Percentiles rank a stretch among this genome's conserved stretches.
Evolutionary conservation across 2,888 invertebrate genomes (phyloP).

Genomic region (Tridacna gigas): DNA sequence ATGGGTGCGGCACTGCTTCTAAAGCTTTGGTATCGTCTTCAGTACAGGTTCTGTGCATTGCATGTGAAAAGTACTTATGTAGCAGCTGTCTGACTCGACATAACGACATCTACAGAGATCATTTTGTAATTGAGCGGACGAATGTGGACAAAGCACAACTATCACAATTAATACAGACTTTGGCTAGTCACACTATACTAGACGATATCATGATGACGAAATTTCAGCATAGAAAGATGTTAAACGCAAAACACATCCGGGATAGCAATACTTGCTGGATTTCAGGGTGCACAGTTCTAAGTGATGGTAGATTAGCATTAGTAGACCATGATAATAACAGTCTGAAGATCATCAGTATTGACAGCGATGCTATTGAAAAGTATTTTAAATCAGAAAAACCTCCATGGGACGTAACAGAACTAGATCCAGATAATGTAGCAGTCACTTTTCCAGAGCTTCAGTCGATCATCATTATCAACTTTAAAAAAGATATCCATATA

Average conservation of each 20-base stretch:
- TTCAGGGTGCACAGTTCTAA: not conserved
- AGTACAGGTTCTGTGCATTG: not conserved
- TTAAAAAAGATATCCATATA: not conserved
- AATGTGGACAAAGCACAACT: not conserved
- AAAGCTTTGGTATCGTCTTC: not conserved
- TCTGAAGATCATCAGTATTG: slow-evolving; percentile 2
- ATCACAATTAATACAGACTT: not conserved
- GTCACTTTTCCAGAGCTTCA: slow-evolving; percentile 3
- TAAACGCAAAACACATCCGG: not conserved
- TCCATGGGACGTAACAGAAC: slow-evolving; percentile 6
- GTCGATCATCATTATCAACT: not conserved
- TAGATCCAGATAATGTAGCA: not conserved
- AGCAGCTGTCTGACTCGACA: not conserved
- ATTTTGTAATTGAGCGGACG: not conserved
- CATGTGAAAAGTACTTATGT: slow-evolving; percentile 9
- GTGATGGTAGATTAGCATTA: not conserved
- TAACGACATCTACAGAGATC: not conserved
- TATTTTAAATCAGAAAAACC: not conserved
- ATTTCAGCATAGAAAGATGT: not conserved
- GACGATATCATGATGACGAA: slow-evolving; percentile 1
- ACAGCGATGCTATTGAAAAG: not conserved
- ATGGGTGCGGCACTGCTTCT: not conserved
- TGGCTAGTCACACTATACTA: not conserved
- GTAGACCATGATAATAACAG: slow-evolving; percentile 10
- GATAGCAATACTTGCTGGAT: slow-evolving; percentile 2